Evolutionary conservation across 2,113 vertebrate genomes (phyloP), one percentile per base, ranked within the genome.

Genomic region (Dendrocopos noguchii): DNA sequence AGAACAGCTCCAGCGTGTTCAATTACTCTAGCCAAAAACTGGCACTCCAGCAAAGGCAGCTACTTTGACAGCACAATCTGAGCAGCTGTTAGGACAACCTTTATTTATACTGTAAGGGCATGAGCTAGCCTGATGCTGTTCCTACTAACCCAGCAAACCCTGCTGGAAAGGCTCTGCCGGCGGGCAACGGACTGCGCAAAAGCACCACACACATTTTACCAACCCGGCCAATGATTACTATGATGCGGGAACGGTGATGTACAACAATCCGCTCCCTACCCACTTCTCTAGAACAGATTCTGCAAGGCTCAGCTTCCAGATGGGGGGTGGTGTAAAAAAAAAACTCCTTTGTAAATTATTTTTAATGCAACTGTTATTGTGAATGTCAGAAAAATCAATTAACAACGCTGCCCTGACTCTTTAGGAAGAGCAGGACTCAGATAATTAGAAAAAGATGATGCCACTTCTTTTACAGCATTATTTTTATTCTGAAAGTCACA

Each of bases 351-450:
- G 92, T 80, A 94, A 94, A 96, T 91, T 83, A 88, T 96, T 97
- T 96, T 91, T 95, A 97, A 97, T 91, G 84, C 77, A 95, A 93
- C 71, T 94, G 80, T 94, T 95, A 93, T 64, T 74, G 84, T 75
- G 39, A 95, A 91, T 36, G 4, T 95, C 91, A 97, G 91, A 93
- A 94, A 96, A 97, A 96, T 96, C 96, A 97, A 95, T 97, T 97
- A 97, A 95, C 91, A 94, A 95, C 72, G 57, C 83, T 97, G 94
- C 79, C 91, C 68, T 94, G 95, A 96, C 90, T 95, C 90, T 90
- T 94, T 71, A 95, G 65, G 76, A 50, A 88, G 80, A 91, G 86
- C 70, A 63, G 25, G 31, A 63, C 76, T 92, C 89, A 94, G 92
- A 96, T 88, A 91, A 97, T 93, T 50, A 92, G 80, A 56, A 93